Evolutionary conservation across 2,113 vertebrate genomes (phyloP).

Genomic region (Irena cyanogastra): DNA sequence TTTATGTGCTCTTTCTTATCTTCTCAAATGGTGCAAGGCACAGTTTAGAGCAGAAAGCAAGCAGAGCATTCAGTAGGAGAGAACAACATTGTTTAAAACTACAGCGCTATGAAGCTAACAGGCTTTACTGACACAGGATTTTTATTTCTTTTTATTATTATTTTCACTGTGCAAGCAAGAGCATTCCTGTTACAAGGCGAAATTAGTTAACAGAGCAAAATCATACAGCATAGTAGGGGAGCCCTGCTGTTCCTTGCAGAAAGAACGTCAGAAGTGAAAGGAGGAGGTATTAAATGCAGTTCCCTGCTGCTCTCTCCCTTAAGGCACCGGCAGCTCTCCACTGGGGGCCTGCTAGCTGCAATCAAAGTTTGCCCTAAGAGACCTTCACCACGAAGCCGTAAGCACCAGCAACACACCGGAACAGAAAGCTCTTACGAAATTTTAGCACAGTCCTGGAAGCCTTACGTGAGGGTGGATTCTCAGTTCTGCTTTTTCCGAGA

Average conservation of each 20-base stretch:
- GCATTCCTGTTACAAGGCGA: neutral
- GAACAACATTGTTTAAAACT: neutral
- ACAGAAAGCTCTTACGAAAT: neutral
- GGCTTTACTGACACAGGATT: neutral
- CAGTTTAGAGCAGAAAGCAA: neutral
- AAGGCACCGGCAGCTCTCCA: conserved; percentile 32
- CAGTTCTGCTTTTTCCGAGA: neutral
- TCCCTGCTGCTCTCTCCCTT: conserved; percentile 31
- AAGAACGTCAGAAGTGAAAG: conserved; percentile 13
- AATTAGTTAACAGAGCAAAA: conserved; percentile 5
- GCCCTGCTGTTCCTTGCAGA: conserved; percentile 28
- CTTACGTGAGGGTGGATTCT: neutral
- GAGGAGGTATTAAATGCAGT: conserved; percentile 18
- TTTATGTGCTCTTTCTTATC: neutral
- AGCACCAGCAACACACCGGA: neutral
- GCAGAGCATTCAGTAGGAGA: neutral
- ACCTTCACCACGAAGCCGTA: neutral
- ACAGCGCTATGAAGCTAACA: neutral
- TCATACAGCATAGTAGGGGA: neutral
- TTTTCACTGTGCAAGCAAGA: neutral
- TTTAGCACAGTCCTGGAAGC: neutral
- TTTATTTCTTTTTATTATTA: neutral
- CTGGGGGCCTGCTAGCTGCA: conserved; percentile 22
- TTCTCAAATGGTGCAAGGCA: neutral
- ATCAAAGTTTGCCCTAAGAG: conserved; percentile 10